Evolutionary conservation across 1,140 invertebrate genomes (phyloP).

Genomic region (Sinella curviseta): DNA sequence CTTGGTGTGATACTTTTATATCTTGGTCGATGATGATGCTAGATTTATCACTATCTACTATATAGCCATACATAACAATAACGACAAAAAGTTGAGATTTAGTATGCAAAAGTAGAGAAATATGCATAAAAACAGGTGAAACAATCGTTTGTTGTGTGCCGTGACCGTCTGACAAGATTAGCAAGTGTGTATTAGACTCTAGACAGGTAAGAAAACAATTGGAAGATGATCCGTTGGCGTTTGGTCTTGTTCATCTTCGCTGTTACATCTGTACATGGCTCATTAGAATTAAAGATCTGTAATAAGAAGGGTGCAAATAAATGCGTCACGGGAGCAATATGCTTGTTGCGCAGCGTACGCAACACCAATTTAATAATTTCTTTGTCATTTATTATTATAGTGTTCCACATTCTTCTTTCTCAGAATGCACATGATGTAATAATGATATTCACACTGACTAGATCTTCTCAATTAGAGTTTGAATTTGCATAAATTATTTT

Average conservation of each 20-base stretch:
- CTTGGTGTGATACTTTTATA: neutral
- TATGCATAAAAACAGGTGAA: neutral
- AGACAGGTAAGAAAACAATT: neutral
- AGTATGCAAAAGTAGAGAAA: neutral
- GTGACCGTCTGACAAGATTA: neutral
- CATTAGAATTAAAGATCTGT: neutral
- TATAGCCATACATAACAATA: neutral
- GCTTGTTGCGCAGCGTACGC: neutral
- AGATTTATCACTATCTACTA: slow-evolving; percentile 1
- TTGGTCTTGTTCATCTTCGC: too few species aligned
- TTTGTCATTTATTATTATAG: neutral
- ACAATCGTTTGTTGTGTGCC: neutral
- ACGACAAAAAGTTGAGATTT: neutral
- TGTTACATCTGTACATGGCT: too few species aligned
- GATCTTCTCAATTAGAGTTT: neutral
- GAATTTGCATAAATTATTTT: neutral
- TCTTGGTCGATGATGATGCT: neutral
- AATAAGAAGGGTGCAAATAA: neutral
- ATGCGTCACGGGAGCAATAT: neutral
- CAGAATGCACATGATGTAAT: neutral
- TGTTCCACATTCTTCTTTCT: neutral
- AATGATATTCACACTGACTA: neutral
- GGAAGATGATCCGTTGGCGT: neutral
- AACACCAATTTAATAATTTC: neutral
- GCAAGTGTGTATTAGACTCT: neutral